Evolutionary conservation across 2,113 vertebrate genomes (phyloP).

Genomic region (Myrmecophaga tridactyla): DNA sequence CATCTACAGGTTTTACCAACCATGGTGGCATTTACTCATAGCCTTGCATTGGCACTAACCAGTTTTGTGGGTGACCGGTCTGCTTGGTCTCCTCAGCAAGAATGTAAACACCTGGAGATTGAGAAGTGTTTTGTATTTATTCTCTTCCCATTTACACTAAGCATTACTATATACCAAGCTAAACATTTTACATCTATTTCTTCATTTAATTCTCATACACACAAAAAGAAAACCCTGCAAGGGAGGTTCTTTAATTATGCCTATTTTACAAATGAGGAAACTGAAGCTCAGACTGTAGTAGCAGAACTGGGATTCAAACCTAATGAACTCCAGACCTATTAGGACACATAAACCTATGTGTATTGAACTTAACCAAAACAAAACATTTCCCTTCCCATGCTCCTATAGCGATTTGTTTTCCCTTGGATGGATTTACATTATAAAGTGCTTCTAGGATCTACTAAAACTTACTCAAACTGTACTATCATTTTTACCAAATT

Average conservation of each 20-base stretch:
- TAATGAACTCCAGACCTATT: neutral
- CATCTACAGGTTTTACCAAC: neutral
- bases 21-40: neutral
- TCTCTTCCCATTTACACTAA: neutral
- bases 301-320: neutral
- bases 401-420: neutral
- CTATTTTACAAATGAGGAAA: conserved; percentile 49
- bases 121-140: neutral
- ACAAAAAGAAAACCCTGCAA: neutral
- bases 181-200: neutral
- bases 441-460: neutral
- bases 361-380: neutral
- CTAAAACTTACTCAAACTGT: neutral
- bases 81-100: neutral
- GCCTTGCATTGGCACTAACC: neutral
- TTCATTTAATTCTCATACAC: conserved; percentile 16
- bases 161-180: neutral
- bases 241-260: neutral
- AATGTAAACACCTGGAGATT: neutral
- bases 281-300: neutral
- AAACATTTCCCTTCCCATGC: neutral
- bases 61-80: neutral
- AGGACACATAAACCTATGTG: neutral
- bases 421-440: neutral
- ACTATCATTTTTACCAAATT: neutral